Percentiles rank a stretch among this genome's conserved stretches.
phyloP scores from a whole-genome alignment of 2,888 invertebrate genomes.

The Plusia festucae region DNA sequence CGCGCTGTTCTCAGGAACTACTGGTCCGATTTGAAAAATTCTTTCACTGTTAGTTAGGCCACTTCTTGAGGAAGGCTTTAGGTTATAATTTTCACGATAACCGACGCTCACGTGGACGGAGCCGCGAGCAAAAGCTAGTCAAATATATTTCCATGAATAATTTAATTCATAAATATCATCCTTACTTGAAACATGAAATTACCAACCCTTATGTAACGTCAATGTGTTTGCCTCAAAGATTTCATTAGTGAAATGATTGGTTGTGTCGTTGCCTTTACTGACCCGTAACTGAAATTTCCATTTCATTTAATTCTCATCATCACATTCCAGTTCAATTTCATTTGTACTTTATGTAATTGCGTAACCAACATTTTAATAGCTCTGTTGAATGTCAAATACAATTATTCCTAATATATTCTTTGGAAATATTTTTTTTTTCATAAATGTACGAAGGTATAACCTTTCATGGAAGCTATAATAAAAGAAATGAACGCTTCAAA shows the following conservation, averaged over 20 bases:
- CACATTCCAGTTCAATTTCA: conserved; percentile 39
- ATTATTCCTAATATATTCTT: conserved; percentile 24
- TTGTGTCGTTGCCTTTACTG: conserved; percentile 37
- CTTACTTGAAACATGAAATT: conserved; percentile 6
- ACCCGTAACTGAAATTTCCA: conserved; percentile 47
- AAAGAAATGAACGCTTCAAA: conserved; percentile 17
- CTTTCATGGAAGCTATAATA: conserved; percentile 13
- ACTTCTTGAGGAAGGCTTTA: too few relatives aligned
- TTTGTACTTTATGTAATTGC: conserved; percentile 40
- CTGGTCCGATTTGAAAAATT: too few relatives aligned
- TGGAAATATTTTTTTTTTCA: conserved; percentile 28
- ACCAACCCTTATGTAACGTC: conserved; percentile 9
- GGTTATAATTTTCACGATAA: too few relatives aligned
- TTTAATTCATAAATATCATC: background rate
- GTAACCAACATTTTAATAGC: conserved; percentile 43
- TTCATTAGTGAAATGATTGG: conserved; percentile 39
- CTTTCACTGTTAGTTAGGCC: too few relatives aligned
- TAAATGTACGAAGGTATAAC: conserved; percentile 10
- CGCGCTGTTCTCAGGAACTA: too few relatives aligned
- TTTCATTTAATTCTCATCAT: conserved; percentile 37
- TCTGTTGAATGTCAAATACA: conserved; percentile 33
- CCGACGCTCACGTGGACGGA: too few relatives aligned
- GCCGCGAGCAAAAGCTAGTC: too few relatives aligned
- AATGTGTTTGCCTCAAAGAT: conserved; percentile 34
- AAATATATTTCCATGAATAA: too few relatives aligned